Conservation (phyloP, 2,113 vertebrate species). For the Dolichallabes microphthalmus region DNA sequence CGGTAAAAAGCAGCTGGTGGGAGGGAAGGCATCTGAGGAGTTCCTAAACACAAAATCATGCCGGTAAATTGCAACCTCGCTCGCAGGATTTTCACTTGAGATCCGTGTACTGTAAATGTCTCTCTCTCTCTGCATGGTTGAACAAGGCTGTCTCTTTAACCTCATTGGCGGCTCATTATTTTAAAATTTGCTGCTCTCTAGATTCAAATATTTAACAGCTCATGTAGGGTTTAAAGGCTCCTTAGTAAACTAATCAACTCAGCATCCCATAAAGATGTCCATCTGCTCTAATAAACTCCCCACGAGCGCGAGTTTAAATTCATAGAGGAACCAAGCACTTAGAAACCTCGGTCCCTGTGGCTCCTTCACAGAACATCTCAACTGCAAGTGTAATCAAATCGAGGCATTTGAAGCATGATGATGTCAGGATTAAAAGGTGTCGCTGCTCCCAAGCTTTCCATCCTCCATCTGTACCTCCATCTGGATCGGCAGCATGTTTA, state of each 20-base stretch:
- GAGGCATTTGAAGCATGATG: background rate
- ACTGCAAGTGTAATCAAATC: background rate
- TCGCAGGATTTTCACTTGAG: too few species aligned
- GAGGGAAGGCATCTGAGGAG: background rate
- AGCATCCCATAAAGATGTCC: constrained; percentile 56
- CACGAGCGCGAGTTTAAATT: constrained; percentile 42
- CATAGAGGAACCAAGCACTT: constrained; percentile 18
- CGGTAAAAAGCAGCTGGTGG: constrained; percentile 12
- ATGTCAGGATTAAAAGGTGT: constrained; percentile 10
- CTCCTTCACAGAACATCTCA: too few species aligned
- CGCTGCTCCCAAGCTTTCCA: constrained; percentile 6
- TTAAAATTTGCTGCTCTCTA: constrained; percentile 41
- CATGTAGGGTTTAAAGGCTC: constrained; percentile 47
- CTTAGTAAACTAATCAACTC: constrained; percentile 57
- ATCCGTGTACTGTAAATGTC: too few species aligned
- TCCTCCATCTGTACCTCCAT: constrained; percentile 22
- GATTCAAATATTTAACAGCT: constrained; percentile 56
- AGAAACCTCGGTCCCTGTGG: background rate
- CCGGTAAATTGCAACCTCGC: background rate
- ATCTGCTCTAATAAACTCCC: constrained; percentile 55
- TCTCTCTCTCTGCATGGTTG: background rate
- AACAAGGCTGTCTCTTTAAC: background rate
- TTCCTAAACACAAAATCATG: background rate
- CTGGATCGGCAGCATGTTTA: constrained; percentile 32
- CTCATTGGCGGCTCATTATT: constrained; percentile 18